Base-by-base conservation (phyloP, 2,113 vertebrate species). In the Pogonocichla stellata region DNA sequence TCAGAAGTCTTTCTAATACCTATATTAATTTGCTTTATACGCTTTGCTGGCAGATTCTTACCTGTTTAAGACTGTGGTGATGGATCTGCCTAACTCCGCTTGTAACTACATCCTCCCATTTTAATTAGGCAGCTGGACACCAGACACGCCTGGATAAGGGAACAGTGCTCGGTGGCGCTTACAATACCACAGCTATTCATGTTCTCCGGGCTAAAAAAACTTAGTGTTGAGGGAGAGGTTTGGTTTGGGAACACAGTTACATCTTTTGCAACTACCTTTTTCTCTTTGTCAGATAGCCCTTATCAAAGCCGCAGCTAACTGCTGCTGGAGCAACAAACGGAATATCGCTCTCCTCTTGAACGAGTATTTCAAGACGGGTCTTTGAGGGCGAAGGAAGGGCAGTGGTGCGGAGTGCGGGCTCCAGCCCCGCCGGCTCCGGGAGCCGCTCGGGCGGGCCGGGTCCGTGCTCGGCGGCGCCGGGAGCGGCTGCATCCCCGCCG, bases 81-180 rank as follows among this genome's bases (percentile, higher is more conserved):
- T 14, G 16, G 6, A 26, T 13, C 20, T 72, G 65, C 25, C 7
- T 8, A 15, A 48, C 8, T 48, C 45, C 2, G 0, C 25, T 51
- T 36, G 31, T 66, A 77, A 57, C 71, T 5, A 2, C 14, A 48
- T 12, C 20, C 36, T 66, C 9, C 2, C 6, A 2, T 47, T 80
- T 40, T 69, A 70, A 56, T 64, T 5, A 19, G 18, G 20, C 47
- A 50, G 15, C 5, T n/a, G n/a, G 88, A 48, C 18, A 42, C 12
- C 17, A n/a, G 66, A 12, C 10, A 5, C 1, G 2, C 22, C n/a
- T 31, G 47, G 34, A 24, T 11, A 34, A 40, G 26, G 14, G 22
- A 48, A 10, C 3, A 8, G 3, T 4, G 45, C 26, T 36, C 5
- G 15, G 10, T 1, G 5, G 14, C 8, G 15, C 14, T 29, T 10